These are phyloP conservation scores for Parnassius smintheus DNA, from an alignment of 2,888 invertebrate genomes.

Conservation along the genomic window DNA sequence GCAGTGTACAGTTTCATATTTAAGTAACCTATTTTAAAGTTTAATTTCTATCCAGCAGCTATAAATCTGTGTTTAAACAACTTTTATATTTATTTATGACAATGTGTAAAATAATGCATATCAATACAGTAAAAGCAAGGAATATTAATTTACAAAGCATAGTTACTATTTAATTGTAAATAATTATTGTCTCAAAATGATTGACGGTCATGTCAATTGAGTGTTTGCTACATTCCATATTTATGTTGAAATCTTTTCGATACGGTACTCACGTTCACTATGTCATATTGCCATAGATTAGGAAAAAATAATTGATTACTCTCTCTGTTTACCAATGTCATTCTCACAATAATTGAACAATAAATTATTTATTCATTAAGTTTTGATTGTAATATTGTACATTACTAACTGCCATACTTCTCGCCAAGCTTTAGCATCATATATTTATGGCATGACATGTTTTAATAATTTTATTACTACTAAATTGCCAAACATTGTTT, in stretches of 20 bases:
- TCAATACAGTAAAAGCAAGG: conserved; percentile 74
- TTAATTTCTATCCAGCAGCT: conserved; percentile 76
- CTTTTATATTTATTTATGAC: conserved; percentile 77
- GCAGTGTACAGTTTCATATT: conserved; percentile 73
- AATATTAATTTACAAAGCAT: conserved; percentile 75
- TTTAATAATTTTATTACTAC: no score
- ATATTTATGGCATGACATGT: conserved; percentile 6
- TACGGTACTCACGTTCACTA: conserved; percentile 52
- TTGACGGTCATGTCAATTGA: conserved; percentile 76
- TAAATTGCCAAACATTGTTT: neutral
- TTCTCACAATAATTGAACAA: neutral
- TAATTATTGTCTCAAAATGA: conserved; percentile 63
- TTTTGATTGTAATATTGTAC: neutral
- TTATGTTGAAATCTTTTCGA: conserved; percentile 79
- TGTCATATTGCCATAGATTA: conserved; percentile 29
- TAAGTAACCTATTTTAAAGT: conserved; percentile 70
- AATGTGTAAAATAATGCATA: conserved; percentile 71
- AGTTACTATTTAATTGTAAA: conserved; percentile 79
- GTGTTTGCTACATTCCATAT: conserved; percentile 81
- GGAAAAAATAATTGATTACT: neutral
- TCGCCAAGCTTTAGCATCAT: conserved; percentile 10
- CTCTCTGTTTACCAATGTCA: neutral
- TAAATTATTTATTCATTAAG: no score
- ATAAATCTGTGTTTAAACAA: conserved; percentile 78
- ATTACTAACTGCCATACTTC: conserved; percentile 5